These are phyloP conservation scores for Spatulosminthurus flaviceps DNA, from an alignment of 2,888 invertebrate genomes.

Conservation along the genomic window DNA sequence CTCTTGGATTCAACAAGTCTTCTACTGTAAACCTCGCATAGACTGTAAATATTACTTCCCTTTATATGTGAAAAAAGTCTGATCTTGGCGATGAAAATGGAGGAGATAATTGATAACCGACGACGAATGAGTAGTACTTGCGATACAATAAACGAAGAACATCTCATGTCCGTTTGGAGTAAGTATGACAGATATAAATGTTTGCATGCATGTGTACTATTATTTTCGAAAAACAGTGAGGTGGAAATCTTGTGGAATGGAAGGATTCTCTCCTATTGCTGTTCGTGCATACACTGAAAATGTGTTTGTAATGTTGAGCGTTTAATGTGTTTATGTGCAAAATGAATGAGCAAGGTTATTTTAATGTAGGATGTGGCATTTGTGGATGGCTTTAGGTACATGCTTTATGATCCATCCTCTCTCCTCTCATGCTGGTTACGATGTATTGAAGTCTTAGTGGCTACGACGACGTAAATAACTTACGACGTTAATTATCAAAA, in stretches of 20 bases:
- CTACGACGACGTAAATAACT: too few species aligned
- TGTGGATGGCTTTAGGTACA: background rate
- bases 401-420: too few species aligned
- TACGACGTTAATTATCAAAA: too few species aligned
- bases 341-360: conserved; percentile 43
- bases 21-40: background rate
- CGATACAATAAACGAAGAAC: conserved; percentile 49
- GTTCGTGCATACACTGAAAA: too few species aligned
- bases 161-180: conserved; percentile 51
- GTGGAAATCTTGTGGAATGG: too few species aligned
- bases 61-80: background rate
- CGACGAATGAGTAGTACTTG: conserved; percentile 28
- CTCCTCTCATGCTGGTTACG: too few species aligned
- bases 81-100: conserved; percentile 31
- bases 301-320: too few species aligned
- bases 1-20: too few species aligned
- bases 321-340: too few species aligned
- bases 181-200: conserved; percentile 27
- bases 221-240: too few species aligned
- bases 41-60: background rate
- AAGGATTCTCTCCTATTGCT: too few species aligned
- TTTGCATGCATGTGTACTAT: background rate
- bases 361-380: conserved; percentile 21
- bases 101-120: conserved; percentile 23
- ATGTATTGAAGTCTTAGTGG: too few species aligned